A percentile compares a stretch with the other conserved stretches of the same genome.
phyloP scores from a whole-genome alignment of 1,140 invertebrate species.

The Periplaneta americana region DNA sequence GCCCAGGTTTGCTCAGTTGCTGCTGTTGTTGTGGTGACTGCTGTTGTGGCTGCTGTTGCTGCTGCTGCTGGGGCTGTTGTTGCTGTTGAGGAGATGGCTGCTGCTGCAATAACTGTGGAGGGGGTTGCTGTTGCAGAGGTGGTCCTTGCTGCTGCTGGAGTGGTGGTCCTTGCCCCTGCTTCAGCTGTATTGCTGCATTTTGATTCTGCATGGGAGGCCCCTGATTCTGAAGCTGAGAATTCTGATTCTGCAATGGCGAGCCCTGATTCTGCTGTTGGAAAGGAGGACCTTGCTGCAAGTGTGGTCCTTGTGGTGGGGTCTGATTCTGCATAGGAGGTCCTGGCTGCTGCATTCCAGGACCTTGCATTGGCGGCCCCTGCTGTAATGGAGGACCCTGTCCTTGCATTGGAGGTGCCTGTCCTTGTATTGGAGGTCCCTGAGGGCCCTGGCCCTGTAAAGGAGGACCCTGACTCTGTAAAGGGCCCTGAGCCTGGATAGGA shows the following conservation, averaged over 20 bases:
- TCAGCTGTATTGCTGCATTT: not conserved
- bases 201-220: not conserved
- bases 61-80: not conserved
- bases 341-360: slow-evolving; percentile 8
- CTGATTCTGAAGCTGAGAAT: not conserved
- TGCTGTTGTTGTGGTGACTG: not conserved
- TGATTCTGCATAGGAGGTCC: slow-evolving; percentile 14
- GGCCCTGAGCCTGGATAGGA: not conserved
- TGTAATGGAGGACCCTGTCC: slow-evolving; percentile 26
- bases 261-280: not conserved
- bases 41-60: not conserved
- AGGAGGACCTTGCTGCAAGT: not conserved
- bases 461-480: not conserved
- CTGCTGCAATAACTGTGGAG: not conserved
- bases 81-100: not conserved
- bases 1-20: not conserved
- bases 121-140: not conserved
- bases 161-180: not conserved
- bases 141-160: not conserved
- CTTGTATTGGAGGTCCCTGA: slow-evolving; percentile 10
- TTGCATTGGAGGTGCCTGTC: slow-evolving; percentile 18
- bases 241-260: not conserved
- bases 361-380: slow-evolving; percentile 1
- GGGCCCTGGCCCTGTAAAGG: not conserved
- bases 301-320: not conserved